Base-by-base conservation (phyloP, 2,797 vertebrate genomes). In the Acrocephalus scirpaceus region DNA sequence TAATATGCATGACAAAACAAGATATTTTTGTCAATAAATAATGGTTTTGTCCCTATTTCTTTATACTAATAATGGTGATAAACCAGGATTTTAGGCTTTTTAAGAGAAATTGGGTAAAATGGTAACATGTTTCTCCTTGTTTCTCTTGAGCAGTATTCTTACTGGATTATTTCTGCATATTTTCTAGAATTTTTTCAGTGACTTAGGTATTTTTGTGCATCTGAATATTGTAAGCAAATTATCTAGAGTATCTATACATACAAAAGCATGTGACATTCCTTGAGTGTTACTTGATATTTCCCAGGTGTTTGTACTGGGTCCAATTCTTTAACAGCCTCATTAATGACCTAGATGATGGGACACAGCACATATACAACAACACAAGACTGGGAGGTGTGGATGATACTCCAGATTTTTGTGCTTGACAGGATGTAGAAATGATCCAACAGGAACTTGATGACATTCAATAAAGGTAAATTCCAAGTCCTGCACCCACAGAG, bases 301-400 rank as follows among this genome's bases (percentile, higher is more conserved):
- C 16, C 30, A 67, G 19, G n/a, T 50, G 13, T 23, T 45, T 54
- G 36, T 62, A 32, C 9, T 45, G 44, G 10, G 4, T 87, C 53
- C 27, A 64, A 2, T 64, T 74, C 10, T 57, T 83, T 38, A 71
- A 54, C 16, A 54, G 26, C 20, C 61, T 71, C 5, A 0, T 51
- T 45, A 22, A 57, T 45, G 27, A 27, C 58, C 20, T 51, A 29
- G 44, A 34, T 71, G 15, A 25, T 70, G 22, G 34, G 48, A n/a
- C 34, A 47, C n/a, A 47, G 25, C 53, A 9, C 23, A n/a, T 47
- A 36, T 13, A 32, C 32, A 66, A 29, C 58, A 38, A 16, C 16
- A 23, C 2, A 45, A 22, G 27, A 26, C 27, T 42, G 16, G 50
- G 16, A 48, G 14, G 18, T 0, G 0, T 54, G 48, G 9, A 29